Base-by-base conservation (phyloP, 2,113 vertebrate species). In the Rutilus rutilus region DNA sequence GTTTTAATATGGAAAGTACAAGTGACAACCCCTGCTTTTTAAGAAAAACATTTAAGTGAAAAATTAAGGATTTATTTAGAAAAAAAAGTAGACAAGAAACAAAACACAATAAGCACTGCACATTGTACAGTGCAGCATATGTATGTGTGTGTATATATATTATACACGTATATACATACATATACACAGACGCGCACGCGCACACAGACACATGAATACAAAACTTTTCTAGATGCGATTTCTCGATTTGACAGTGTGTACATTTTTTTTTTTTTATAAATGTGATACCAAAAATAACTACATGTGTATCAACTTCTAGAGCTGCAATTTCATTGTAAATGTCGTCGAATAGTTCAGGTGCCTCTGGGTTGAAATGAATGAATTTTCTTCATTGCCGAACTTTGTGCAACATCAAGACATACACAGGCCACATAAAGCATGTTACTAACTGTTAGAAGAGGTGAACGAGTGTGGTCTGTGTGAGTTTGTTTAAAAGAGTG, bases 401-500 rank as follows among this genome's bases (percentile, higher is more conserved):
- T 64, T 21, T 33, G 47, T 30, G 23, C 33, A 62, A 42, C n/a
- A 62, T 42, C 23, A 64, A 27, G 59, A 80, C 36, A 27, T 15
- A 21, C 59, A 42, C 14, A 57, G 12, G 52, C 30, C 27, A 78
- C 76, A 78, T 81, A 10, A 21, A 50, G 39, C 14, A 65, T 80
- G 23, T 64, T 27, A 17, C 33, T 14, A 52, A 52, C n/a, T 23
- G 62, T 23, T 64, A n/a, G 84, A 25, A 78, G 57, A 30, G 27
- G 74, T 90, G 54, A 87, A 33, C 21, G 85, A 86, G 15, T 64
- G 88, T 76, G 87, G 91, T 90, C 88, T 86, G 87, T 89, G 36
- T 91, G 86, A 93, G 92, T 94, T 94, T 93, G 92, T 94, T 95
- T 94, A 94, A 94, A 94, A 92, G 79, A 91, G 90, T 90, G 87